phyloP scores from a whole-genome alignment of 2,888 invertebrate species.

The Drosophila nr. perissopoda region DNA sequence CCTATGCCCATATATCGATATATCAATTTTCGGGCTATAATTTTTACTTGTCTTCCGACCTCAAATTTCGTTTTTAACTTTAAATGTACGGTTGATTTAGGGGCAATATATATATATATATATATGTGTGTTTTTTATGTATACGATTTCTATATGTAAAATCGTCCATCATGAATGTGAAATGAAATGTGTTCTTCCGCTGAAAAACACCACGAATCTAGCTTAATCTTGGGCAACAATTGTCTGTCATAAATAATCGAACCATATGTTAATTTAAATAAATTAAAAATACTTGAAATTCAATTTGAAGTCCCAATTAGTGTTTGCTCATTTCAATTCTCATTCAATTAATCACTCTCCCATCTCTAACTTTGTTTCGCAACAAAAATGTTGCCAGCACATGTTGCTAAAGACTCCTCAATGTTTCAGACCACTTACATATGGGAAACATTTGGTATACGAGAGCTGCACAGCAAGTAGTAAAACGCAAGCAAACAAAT shows the following conservation, averaged over 20 bases:
- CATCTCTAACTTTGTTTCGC: constrained; percentile 17
- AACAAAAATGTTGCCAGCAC: constrained; percentile 25
- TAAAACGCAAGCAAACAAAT: constrained; percentile 42
- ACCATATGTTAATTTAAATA: not conserved
- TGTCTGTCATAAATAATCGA: not conserved
- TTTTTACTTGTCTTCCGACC: too few relatives aligned
- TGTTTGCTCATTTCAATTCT: not conserved
- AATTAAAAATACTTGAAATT: not conserved
- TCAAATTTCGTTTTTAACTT: too few relatives aligned
- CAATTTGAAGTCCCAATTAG: not conserved
- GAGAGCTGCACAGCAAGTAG: constrained; percentile 16
- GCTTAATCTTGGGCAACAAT: not conserved
- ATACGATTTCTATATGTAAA: not conserved
- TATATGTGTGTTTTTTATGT: not conserved
- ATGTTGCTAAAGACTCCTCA: constrained; percentile 25
- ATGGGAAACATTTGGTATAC: constrained; percentile 4
- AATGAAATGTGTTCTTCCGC: not conserved
- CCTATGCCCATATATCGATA: too few relatives aligned
- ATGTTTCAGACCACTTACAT: constrained; percentile 10
- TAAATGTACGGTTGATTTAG: too few relatives aligned
- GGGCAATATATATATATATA: not conserved
- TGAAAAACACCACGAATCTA: not conserved
- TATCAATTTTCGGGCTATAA: too few relatives aligned
- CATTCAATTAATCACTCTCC: not conserved
- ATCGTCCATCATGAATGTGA: not conserved